Conservation (phyloP, 2,797 vertebrate genomes). For the Podargus strigoides region DNA sequence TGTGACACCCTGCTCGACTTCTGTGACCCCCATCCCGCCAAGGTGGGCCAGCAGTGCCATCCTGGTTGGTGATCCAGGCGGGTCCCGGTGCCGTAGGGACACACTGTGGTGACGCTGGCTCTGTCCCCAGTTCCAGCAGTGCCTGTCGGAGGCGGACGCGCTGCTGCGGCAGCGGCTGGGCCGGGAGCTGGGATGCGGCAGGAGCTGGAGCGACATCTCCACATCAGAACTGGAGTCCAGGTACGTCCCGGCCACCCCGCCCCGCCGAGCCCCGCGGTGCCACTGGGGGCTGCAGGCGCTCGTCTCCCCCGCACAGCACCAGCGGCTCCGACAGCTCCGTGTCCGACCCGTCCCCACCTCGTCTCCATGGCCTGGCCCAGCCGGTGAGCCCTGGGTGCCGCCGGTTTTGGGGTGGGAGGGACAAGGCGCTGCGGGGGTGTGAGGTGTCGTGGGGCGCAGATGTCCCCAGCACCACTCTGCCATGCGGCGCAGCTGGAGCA, state of each 20-base stretch:
- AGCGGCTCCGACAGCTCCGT: constrained; percentile 90
- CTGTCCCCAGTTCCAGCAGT: constrained; percentile 74
- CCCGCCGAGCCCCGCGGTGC: accelerated
- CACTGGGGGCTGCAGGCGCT: accelerated
- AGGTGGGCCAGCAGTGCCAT: constrained; percentile 80
- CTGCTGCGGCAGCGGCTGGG: constrained; percentile 73
- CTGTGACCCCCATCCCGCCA: constrained; percentile 84
- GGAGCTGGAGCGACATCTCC: constrained; percentile 71
- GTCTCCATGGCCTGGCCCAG: constrained; percentile 59
- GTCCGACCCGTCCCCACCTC: constrained; percentile 81
- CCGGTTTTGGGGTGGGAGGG: neutral
- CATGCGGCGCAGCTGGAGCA: neutral
- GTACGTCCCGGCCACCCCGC: constrained; percentile 23
- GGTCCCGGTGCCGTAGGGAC: accelerated
- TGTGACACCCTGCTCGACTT: constrained; percentile 92
- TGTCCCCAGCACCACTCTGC: accelerated
- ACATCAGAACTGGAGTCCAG: constrained; percentile 90
- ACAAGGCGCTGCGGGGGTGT: accelerated
- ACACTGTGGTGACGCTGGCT: accelerated
- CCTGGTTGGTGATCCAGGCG: too few relatives aligned
- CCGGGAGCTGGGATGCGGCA: constrained; percentile 56
- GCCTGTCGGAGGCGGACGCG: constrained; percentile 76
- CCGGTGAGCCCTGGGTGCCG: neutral
- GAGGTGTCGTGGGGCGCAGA: too few relatives aligned
- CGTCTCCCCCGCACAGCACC: constrained; percentile 75